Conservation (phyloP, 2,888 invertebrate genomes). For the Mesoligia furuncula region DNA sequence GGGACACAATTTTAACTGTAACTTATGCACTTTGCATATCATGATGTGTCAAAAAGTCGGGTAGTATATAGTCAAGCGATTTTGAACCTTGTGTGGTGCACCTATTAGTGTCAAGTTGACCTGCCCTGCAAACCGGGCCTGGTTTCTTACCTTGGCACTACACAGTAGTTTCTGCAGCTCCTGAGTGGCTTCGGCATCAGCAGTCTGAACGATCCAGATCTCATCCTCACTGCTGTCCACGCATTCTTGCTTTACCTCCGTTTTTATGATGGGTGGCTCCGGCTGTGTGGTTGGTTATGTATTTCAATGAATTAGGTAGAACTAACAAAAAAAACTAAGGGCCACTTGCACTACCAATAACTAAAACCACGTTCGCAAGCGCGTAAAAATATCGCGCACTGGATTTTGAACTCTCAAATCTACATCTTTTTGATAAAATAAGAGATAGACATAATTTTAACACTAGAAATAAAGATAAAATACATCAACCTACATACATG, state of each 20-base stretch:
- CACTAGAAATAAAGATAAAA: too few relatives aligned
- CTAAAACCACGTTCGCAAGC: background rate
- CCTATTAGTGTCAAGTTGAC: background rate
- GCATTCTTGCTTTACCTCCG: slow-evolving; percentile 83
- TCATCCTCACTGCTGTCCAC: slow-evolving; percentile 84
- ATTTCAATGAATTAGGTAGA: background rate
- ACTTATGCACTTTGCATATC: too few relatives aligned
- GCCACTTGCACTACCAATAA: background rate
- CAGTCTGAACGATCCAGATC: slow-evolving; percentile 87
- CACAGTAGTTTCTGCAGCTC: slow-evolving; percentile 74
- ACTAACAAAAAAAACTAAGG: background rate
- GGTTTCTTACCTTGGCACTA: slow-evolving; percentile 62
- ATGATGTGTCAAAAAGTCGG: too few relatives aligned
- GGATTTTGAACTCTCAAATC: too few relatives aligned
- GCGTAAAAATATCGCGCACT: too few relatives aligned
- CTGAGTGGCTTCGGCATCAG: slow-evolving; percentile 74
- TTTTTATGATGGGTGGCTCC: slow-evolving; percentile 71
- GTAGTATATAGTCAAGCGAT: background rate
- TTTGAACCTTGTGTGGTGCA: background rate
- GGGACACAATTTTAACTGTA: too few relatives aligned
- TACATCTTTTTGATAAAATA: too few relatives aligned
- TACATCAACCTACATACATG: too few relatives aligned
- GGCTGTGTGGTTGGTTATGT: slow-evolving; percentile 10
- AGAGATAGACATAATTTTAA: too few relatives aligned
- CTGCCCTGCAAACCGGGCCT: background rate